These are phyloP conservation scores for Epistrophe eligans DNA, from an alignment of 2,888 invertebrate species.

Conservation along the genomic window DNA sequence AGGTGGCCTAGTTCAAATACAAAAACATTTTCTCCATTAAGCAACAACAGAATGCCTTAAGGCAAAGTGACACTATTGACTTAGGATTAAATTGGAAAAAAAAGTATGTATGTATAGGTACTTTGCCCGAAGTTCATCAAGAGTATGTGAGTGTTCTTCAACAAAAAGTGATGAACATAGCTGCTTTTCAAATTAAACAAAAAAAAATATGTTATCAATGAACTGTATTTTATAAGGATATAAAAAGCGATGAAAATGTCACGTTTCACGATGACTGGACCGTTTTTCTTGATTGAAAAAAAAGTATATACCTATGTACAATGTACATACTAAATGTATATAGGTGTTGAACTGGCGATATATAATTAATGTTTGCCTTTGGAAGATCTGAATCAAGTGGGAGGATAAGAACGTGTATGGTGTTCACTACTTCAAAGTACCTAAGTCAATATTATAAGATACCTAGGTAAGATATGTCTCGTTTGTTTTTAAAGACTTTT, in stretches of 20 bases:
- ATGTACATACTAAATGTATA: background rate
- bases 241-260: background rate
- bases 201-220: too few relatives aligned
- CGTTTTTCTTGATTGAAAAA: background rate
- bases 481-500: too few relatives aligned
- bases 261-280: slow-evolving; percentile 17
- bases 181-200: background rate
- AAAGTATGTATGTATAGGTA: too few relatives aligned
- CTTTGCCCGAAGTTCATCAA: slow-evolving; percentile 1
- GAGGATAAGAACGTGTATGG: too few relatives aligned
- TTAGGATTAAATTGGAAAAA: slow-evolving; percentile 9
- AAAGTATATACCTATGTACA: background rate
- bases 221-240: background rate
- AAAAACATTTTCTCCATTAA: background rate
- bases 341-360: background rate
- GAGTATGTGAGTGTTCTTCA: slow-evolving; percentile 3
- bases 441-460: too few relatives aligned
- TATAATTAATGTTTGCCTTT: background rate
- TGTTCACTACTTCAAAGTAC: too few relatives aligned
- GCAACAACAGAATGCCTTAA: background rate
- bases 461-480: too few relatives aligned
- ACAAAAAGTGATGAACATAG: background rate
- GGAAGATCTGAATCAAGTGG: background rate
- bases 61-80: slow-evolving; percentile 9
- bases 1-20: background rate